These are phyloP conservation scores for Trachemys scripta DNA, from an alignment of 2,113 vertebrate species.

Conservation along the genomic window DNA sequence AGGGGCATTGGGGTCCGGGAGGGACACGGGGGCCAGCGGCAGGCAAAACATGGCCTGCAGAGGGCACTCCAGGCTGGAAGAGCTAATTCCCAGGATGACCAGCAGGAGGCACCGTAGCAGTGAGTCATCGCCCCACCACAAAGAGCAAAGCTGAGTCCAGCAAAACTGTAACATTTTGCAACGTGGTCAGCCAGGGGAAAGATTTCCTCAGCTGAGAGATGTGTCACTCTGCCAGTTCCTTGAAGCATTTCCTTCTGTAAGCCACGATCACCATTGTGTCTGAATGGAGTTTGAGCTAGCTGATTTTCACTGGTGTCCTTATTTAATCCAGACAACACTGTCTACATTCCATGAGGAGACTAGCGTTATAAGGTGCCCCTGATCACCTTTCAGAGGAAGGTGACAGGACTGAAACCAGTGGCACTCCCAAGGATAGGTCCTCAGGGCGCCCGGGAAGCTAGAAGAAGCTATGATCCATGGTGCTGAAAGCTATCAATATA, in stretches of 20 bases:
- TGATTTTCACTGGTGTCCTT: conserved; percentile 20
- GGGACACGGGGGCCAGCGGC: no score
- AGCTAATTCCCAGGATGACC: no score
- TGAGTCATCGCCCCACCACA: no score
- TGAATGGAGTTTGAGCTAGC: conserved; percentile 17
- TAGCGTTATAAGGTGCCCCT: background rate
- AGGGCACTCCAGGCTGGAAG: no score
- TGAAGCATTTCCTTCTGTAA: background rate
- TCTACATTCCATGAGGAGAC: conserved; percentile 26
- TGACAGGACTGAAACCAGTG: background rate
- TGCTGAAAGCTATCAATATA: background rate
- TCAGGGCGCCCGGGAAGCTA: background rate
- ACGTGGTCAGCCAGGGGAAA: background rate
- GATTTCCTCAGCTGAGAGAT: background rate
- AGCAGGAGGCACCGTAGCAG: no score
- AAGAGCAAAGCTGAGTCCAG: background rate
- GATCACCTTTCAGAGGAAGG: conserved; percentile 17
- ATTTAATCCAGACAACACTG: conserved; percentile 10
- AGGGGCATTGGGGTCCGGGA: no score
- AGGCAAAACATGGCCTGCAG: no score
- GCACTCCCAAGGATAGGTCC: background rate
- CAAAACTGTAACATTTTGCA: background rate
- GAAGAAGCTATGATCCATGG: background rate
- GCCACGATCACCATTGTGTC: background rate
- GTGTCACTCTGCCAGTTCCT: background rate